Evolutionary conservation across 2,113 vertebrate genomes (phyloP).

Genomic region (Salvelinus alpinus): DNA sequence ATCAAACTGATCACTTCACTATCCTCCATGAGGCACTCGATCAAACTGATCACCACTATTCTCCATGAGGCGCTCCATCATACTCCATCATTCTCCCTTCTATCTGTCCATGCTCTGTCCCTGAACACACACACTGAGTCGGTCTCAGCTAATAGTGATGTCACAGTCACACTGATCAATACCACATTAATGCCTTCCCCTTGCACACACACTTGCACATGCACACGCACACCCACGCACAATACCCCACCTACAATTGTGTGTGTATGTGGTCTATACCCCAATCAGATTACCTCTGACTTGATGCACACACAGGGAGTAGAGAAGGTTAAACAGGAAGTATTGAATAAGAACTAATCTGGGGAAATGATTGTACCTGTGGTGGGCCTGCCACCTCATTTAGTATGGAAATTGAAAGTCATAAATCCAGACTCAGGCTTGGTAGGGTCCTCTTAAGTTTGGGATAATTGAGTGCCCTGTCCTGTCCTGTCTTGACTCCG

Average conservation of each 20-base stretch:
- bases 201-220: constrained; percentile 21
- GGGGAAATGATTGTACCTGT: constrained; percentile 37
- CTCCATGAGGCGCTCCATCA: too few relatives aligned
- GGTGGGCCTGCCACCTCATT: constrained; percentile 39
- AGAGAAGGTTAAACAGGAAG: constrained; percentile 47
- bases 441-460: constrained; percentile 13
- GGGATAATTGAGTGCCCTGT: constrained; percentile 12
- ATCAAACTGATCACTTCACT: constrained; percentile 12
- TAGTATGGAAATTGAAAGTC: constrained; percentile 62
- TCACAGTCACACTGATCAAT: constrained; percentile 51
- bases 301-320: not conserved
- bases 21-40: too few relatives aligned
- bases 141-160: constrained; percentile 53
- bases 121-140: constrained; percentile 11
- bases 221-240: constrained; percentile 9
- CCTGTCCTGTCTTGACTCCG: constrained; percentile 8
- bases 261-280: too few relatives aligned
- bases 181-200: constrained; percentile 47
- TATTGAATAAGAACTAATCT: constrained; percentile 39
- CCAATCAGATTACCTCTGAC: too few relatives aligned
- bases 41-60: too few relatives aligned
- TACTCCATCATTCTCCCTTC: not conserved
- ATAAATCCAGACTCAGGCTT: constrained; percentile 54
- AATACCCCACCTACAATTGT: not conserved
- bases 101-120: not conserved